phyloP scores from a whole-genome alignment of 2,888 invertebrate species.

The Leptura quadrifasciata region DNA sequence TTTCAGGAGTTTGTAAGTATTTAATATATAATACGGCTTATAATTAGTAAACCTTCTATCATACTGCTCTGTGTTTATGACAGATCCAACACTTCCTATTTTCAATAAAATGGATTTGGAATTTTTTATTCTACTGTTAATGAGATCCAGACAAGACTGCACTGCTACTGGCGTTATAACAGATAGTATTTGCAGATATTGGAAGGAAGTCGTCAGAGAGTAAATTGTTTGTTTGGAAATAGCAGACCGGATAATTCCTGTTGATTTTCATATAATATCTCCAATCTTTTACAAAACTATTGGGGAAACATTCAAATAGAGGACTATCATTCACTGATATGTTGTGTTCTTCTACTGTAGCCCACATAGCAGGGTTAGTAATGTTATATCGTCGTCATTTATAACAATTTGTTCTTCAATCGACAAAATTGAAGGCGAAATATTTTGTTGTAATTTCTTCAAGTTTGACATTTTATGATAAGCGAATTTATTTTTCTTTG shows the following conservation, averaged over 20 bases:
- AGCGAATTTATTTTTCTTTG: too few relatives aligned
- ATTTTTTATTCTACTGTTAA: slow-evolving; percentile 12
- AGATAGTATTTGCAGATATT: slow-evolving; percentile 1
- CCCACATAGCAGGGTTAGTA: not conserved
- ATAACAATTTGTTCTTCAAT: too few relatives aligned
- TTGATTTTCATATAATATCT: slow-evolving; percentile 25
- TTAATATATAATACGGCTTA: slow-evolving; percentile 16
- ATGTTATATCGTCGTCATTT: too few relatives aligned
- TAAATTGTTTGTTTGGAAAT: too few relatives aligned
- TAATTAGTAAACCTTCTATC: slow-evolving; percentile 8
- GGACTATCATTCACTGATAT: slow-evolving; percentile 3
- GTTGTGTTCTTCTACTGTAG: slow-evolving; percentile 25
- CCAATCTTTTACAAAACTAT: slow-evolving; percentile 27
- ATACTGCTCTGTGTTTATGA: slow-evolving; percentile 2
- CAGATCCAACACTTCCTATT: slow-evolving; percentile 16
- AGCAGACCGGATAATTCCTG: slow-evolving; percentile 26
- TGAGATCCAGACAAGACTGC: not conserved
- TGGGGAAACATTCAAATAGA: slow-evolving; percentile 13
- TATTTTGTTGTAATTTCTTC: slow-evolving; percentile 20
- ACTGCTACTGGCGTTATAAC: slow-evolving; percentile 16
- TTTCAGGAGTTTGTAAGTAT: slow-evolving; percentile 2
- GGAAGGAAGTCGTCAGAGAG: slow-evolving; percentile 1
- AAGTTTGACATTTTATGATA: not conserved
- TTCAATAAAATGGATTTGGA: not conserved
- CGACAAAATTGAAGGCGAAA: not conserved